These are phyloP conservation scores for Drosophila lacertosa DNA, from an alignment of 1,140 invertebrate genomes.

Conservation along the genomic window DNA sequence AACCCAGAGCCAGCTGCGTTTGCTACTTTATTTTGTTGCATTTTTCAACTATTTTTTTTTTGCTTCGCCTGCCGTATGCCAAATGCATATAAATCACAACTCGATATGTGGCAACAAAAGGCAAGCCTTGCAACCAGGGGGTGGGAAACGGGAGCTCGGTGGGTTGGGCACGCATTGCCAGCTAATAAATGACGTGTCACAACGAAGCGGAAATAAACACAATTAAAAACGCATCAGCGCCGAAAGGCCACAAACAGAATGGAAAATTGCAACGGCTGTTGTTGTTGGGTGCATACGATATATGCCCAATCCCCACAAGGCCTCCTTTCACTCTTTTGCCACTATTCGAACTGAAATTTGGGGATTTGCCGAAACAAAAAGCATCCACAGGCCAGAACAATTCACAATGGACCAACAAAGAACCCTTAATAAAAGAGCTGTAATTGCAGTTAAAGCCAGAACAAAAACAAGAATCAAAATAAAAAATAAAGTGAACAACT, in stretches of 20 bases:
- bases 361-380: background rate
- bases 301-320: background rate
- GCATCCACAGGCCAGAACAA: background rate
- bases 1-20: background rate
- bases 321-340: no score
- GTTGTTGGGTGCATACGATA: background rate
- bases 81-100: conserved; percentile 49
- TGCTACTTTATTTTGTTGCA: background rate
- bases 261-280: conserved; percentile 8
- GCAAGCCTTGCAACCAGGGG: background rate
- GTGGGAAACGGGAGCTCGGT: background rate
- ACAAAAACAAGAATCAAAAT: no score
- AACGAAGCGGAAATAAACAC: conserved; percentile 74
- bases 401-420: conserved; percentile 21
- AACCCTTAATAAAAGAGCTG: background rate
- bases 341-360: background rate
- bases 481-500: no score
- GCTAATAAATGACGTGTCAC: conserved; percentile 78
- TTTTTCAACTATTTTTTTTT: background rate
- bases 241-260: conserved; percentile 35
- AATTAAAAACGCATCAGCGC: conserved; percentile 81
- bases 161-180: conserved; percentile 22
- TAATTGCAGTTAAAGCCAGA: no score
- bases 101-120: conserved; percentile 35
- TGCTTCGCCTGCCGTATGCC: conserved; percentile 8